Evolutionary conservation across 2,113 vertebrate genomes (phyloP).

Genomic region (Urocynchramus pylzowi): DNA sequence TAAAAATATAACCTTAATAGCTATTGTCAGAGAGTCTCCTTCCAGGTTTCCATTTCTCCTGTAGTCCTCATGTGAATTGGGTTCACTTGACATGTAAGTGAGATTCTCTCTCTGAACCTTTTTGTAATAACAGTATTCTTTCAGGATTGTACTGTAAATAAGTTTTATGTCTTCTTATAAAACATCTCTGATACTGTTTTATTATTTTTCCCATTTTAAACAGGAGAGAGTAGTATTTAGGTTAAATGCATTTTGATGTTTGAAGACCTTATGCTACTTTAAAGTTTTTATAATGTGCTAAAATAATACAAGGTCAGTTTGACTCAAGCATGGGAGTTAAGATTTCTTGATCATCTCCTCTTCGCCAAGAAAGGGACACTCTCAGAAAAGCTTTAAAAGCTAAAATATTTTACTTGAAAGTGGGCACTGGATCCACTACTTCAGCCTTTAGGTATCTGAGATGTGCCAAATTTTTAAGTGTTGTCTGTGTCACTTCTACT

Average conservation of each 20-base stretch:
- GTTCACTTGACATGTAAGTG: background rate
- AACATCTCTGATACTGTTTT: background rate
- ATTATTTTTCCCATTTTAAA: background rate
- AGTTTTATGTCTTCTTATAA: background rate
- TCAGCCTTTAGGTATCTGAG: background rate
- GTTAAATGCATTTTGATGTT: background rate
- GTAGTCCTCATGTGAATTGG: background rate
- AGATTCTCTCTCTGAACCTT: background rate
- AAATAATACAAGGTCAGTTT: background rate
- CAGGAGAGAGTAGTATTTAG: background rate
- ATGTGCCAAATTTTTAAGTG: background rate
- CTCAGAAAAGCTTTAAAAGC: background rate
- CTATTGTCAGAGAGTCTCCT: background rate
- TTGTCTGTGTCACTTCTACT: background rate
- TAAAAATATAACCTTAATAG: constrained; percentile 14
- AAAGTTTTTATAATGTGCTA: background rate
- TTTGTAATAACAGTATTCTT: background rate
- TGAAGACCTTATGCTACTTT: background rate
- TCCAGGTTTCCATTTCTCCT: background rate
- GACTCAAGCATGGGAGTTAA: background rate
- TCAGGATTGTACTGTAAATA: background rate
- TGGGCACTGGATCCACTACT: background rate
- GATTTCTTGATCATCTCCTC: background rate
- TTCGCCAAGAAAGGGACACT: background rate
- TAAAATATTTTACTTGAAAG: background rate